These are phyloP conservation scores for Frieseomelitta varia DNA, from an alignment of 1,140 invertebrate genomes.

Conservation along the genomic window DNA sequence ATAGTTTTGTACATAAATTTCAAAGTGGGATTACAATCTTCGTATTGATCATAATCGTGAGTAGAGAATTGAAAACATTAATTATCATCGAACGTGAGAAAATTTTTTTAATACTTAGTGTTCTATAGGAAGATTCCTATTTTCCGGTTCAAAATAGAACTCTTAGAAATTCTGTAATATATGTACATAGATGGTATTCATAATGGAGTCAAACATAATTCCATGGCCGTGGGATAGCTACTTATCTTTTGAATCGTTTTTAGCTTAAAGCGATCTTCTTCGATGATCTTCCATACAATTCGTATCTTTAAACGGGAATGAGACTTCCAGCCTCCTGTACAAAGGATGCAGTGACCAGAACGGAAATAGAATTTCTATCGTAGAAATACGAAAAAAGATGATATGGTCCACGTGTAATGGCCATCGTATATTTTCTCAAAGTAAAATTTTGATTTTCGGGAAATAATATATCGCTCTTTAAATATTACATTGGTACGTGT, in stretches of 20 bases:
- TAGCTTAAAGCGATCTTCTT: constrained; percentile 40
- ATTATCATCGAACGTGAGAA: background rate
- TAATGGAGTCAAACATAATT: constrained; percentile 13
- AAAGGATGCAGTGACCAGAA: constrained; percentile 18
- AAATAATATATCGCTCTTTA: too few species aligned
- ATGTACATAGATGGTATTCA: constrained; percentile 3
- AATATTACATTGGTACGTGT: background rate
- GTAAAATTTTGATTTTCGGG: background rate
- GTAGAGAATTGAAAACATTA: background rate
- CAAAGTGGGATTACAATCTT: background rate
- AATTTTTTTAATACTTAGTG: background rate
- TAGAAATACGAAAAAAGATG: constrained; percentile 16
- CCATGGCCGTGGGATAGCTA: constrained; percentile 4
- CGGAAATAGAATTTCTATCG: constrained; percentile 42
- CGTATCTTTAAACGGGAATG: constrained; percentile 25
- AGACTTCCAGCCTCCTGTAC: constrained; percentile 12
- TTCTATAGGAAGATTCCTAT: background rate
- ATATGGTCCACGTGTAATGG: background rate
- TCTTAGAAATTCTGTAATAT: background rate
- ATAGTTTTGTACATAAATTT: background rate
- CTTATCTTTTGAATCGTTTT: constrained; percentile 31
- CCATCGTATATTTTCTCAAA: background rate
- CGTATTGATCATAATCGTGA: background rate
- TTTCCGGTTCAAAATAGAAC: background rate
- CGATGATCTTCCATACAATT: background rate